Evolutionary conservation across 1,140 invertebrate species (phyloP), one percentile per base, ranked within the genome.

Genomic region (Coenobita brevimanus): DNA sequence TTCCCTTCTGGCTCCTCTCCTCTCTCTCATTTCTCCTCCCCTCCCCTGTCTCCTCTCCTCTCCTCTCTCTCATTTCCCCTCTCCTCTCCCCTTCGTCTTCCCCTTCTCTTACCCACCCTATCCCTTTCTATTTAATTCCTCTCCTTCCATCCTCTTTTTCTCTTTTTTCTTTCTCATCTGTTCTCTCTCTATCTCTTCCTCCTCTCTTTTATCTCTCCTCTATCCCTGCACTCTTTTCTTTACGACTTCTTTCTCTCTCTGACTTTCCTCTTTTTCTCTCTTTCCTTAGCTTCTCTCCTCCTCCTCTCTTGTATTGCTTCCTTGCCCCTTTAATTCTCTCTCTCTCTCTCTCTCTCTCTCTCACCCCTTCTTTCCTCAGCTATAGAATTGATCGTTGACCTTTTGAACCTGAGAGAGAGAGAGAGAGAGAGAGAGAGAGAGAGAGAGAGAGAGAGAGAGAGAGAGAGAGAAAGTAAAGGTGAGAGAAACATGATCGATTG

Each of bases 381-480:
- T 1, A 17, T 21, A 71, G 33, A 38, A 71, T 71, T 38, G 15
- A 8, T 8, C 24, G 67, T 71, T 17, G 24, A 30, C 36, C 6
- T 13, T 6, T 21, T 30, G 36, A 38, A 24, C 38, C 38, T 10
- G 69, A 73, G 69, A 73, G 73, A 76, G 73, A 78, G 75, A 79
- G 75, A 79, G 75, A 79, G 75, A 79, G 75, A 79, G 75, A 57
- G 73, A 79, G 76, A 79, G 76, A 79, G 76, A 79, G 76, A 79
- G 76, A 79, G 76, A 79, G 76, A 79, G 76, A 79, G 76, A 79
- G 76, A 79, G 76, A 79, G 46, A 79, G 46, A 57, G 76, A 57
- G n/a, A 57, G 41, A 57, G 46, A 57, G 27, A n/a, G n/a, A n/a
- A n/a, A n/a, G n/a, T n/a, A n/a, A n/a, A n/a, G n/a, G n/a, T n/a